These are phyloP conservation scores for Thunnus thynnus DNA, from an alignment of 2,113 vertebrate genomes.

Conservation along the genomic window DNA sequence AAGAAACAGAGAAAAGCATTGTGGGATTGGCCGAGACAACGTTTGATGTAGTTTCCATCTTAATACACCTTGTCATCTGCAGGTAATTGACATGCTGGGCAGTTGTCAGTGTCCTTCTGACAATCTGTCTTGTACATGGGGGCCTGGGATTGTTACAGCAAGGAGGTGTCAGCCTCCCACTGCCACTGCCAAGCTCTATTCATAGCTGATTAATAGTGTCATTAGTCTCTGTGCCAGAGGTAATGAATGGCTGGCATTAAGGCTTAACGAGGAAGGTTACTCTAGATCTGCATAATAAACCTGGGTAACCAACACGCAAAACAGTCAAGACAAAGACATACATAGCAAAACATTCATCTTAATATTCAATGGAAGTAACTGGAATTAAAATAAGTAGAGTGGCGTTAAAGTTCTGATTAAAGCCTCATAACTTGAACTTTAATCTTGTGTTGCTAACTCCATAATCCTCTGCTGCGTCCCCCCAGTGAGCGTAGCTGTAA, in stretches of 20 bases:
- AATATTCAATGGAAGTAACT: slow-evolving; percentile 23
- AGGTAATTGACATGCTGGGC: slow-evolving; percentile 63
- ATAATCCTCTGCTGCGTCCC: slow-evolving; percentile 11
- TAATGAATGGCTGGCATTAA: slow-evolving; percentile 84
- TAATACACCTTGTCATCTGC: slow-evolving; percentile 34
- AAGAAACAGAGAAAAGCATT: not conserved
- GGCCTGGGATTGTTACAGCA: slow-evolving; percentile 73
- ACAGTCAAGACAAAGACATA: slow-evolving; percentile 61
- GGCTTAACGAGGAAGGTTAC: slow-evolving; percentile 82
- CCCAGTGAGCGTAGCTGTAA: slow-evolving; percentile 8
- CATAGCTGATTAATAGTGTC: slow-evolving; percentile 82
- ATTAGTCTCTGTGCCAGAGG: slow-evolving; percentile 78
- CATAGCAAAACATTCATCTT: slow-evolving; percentile 53
- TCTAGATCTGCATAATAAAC: slow-evolving; percentile 78
- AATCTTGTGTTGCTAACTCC: slow-evolving; percentile 40
- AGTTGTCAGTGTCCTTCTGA: slow-evolving; percentile 62
- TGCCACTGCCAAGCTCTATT: slow-evolving; percentile 69
- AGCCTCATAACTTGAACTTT: slow-evolving; percentile 41
- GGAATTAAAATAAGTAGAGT: slow-evolving; percentile 43
- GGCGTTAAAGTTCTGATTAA: slow-evolving; percentile 30
- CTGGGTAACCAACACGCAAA: slow-evolving; percentile 58
- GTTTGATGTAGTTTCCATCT: slow-evolving; percentile 17
- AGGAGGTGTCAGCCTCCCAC: slow-evolving; percentile 65
- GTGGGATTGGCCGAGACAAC: slow-evolving; percentile 5
- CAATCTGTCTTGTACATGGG: slow-evolving; percentile 74